Evolutionary conservation across 2,113 vertebrate genomes (phyloP), one percentile per base, ranked within the genome.

Genomic region (Solenodon paradoxus): DNA sequence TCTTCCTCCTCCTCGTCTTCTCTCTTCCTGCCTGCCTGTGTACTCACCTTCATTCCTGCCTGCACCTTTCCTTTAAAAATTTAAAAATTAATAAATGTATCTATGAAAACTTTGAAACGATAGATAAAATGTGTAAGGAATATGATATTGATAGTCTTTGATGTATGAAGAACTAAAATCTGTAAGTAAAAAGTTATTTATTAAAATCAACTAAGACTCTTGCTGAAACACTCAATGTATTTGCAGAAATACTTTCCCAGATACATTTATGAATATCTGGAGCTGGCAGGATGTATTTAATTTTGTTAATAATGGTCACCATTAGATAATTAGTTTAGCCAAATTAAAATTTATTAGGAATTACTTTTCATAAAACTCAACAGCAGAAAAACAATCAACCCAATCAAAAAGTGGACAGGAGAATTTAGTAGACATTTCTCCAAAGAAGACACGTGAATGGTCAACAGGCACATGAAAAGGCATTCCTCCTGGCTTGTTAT

Each of bases 331-430:
- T n/a, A 35, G 74, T 53, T 66, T 19, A 32, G 9, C 51, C 16
- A 86, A 57, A 85, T 30, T 78, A 92, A 92, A 79, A 78, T 53
- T 12, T 85, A 45, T 78, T 68, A n/a, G n/a, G n/a, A n/a, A n/a
- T n/a, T n/a, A n/a, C n/a, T n/a, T n/a, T n/a, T n/a, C n/a, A n/a
- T n/a, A n/a, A n/a, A n/a, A n/a, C n/a, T n/a, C n/a, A n/a, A n/a
- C n/a, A n/a, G n/a, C n/a, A n/a, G n/a, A n/a, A n/a, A n/a, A n/a
- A n/a, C n/a, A n/a, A n/a, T n/a, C n/a, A n/a, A n/a, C n/a, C n/a
- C n/a, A n/a, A n/a, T n/a, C n/a, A n/a, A n/a, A n/a, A n/a, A n/a
- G n/a, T n/a, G n/a, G n/a, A n/a, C n/a, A n/a, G n/a, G n/a, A n/a
- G n/a, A n/a, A n/a, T n/a, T n/a, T n/a, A n/a, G n/a, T n/a, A n/a